These are phyloP conservation scores for Drosophila grimshawi DNA, from an alignment of 1,140 invertebrate genomes.

Conservation along the genomic window DNA sequence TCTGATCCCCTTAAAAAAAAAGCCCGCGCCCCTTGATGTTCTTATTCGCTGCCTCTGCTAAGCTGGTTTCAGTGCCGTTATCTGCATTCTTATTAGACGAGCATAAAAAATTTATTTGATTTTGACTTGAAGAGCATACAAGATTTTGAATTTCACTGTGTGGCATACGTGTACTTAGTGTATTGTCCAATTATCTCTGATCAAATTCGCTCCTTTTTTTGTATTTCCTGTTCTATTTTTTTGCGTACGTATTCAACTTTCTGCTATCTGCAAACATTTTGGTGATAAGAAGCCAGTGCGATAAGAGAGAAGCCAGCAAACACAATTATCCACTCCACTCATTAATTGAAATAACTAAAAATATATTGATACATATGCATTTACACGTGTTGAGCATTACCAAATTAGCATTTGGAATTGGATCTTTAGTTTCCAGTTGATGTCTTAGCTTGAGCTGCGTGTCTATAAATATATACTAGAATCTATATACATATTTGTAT, in stretches of 20 bases:
- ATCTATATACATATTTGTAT: not conserved
- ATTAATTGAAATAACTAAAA: not conserved
- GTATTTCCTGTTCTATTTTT: conserved; percentile 18
- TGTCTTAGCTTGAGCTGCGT: conserved; percentile 21
- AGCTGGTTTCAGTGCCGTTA: conserved; percentile 34
- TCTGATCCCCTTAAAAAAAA: not conserved
- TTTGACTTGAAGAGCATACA: conserved; percentile 28
- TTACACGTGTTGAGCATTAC: conserved; percentile 2
- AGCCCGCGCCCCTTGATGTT: not conserved
- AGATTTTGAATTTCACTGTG: conserved; percentile 16
- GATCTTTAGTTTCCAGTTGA: not conserved
- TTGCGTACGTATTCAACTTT: conserved; percentile 67
- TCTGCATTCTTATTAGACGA: conserved; percentile 36
- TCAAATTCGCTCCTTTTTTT: conserved; percentile 11
- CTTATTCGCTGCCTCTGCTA: not conserved
- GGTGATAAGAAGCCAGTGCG: conserved; percentile 47
- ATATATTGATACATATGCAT: no score
- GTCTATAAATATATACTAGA: not conserved
- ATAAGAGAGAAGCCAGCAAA: conserved; percentile 55
- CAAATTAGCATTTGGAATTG: not conserved
- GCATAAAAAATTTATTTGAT: conserved; percentile 15
- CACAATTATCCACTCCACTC: not conserved
- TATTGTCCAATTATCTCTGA: conserved; percentile 29
- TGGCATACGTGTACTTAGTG: conserved; percentile 52
- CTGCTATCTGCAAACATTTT: conserved; percentile 30